These are phyloP conservation scores for Austrolebias charrua DNA, from an alignment of 2,797 vertebrate species.

Conservation along the genomic window DNA sequence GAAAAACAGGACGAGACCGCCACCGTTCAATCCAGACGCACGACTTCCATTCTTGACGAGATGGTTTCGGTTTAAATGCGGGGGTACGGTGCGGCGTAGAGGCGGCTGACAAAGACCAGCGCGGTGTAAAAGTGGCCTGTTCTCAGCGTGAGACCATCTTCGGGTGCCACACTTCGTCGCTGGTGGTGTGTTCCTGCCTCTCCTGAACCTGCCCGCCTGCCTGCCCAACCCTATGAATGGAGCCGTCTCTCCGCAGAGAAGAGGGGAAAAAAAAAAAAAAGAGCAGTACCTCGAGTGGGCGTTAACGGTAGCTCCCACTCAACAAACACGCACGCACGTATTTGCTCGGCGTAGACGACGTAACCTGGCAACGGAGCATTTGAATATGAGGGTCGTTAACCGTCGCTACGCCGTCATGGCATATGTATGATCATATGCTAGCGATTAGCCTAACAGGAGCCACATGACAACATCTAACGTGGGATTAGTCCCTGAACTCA, in stretches of 20 bases:
- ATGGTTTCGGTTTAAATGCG: constrained; percentile 3
- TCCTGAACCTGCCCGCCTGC: constrained; percentile 31
- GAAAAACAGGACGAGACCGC: constrained; percentile 40
- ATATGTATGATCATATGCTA: background rate
- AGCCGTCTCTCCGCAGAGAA: constrained; percentile 50
- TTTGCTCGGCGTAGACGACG: constrained; percentile 17
- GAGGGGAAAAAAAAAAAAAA: constrained; percentile 8
- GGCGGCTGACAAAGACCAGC: constrained; percentile 22
- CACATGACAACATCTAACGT: background rate
- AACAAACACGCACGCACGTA: constrained; percentile 5
- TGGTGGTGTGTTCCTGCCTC: constrained; percentile 44
- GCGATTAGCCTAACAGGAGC: background rate
- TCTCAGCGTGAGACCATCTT: constrained; percentile 60
- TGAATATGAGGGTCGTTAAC: background rate
- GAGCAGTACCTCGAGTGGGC: constrained; percentile 63
- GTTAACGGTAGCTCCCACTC: constrained; percentile 38
- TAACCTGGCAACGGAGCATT: constrained; percentile 16
- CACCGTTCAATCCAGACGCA: constrained; percentile 40
- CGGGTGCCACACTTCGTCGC: constrained; percentile 38
- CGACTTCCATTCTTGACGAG: constrained; percentile 44
- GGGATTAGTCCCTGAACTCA: background rate
- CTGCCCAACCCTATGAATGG: constrained; percentile 59
- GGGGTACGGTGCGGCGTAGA: constrained; percentile 13
- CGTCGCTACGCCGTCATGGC: background rate
- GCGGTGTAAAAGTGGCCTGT: constrained; percentile 46